phyloP scores from a whole-genome alignment of 1,140 invertebrate species.

The Marisa cornuarietis region DNA sequence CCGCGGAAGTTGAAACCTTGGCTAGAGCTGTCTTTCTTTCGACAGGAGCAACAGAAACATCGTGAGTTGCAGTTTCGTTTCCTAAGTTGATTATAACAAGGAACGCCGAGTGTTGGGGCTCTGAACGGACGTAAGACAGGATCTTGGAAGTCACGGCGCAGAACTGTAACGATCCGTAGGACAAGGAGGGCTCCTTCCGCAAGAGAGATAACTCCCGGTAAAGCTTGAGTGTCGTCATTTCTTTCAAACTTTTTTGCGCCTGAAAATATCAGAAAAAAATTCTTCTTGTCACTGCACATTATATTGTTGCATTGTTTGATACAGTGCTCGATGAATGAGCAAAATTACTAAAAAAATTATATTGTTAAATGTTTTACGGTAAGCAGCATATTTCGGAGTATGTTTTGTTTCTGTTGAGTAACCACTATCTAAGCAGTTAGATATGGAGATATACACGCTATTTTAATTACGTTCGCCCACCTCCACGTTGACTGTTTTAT shows the following conservation, averaged over 20 bases:
- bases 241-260: constrained; percentile 12
- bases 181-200: constrained; percentile 21
- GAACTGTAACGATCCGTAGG: constrained; percentile 21
- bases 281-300: background rate
- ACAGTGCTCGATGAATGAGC: too few species aligned
- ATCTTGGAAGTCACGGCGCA: constrained; percentile 19
- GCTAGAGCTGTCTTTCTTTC: background rate
- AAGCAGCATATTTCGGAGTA: background rate
- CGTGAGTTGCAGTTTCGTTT: background rate
- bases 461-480: constrained; percentile 25
- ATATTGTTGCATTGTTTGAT: background rate
- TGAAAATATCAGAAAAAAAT: constrained; percentile 3
- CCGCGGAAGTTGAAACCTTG: constrained; percentile 11
- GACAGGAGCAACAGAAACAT: constrained; percentile 12
- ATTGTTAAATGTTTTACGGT: background rate
- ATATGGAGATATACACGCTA: background rate
- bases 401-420: background rate
- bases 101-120: background rate
- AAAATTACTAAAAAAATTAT: background rate
- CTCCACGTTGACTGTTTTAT: constrained; percentile 49
- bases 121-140: constrained; percentile 26
- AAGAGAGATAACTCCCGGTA: constrained; percentile 27
- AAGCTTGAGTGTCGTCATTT: constrained; percentile 18
- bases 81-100: constrained; percentile 28
- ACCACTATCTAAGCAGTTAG: too few species aligned